A percentile compares a stretch with the other conserved stretches of the same genome.
Evolutionary conservation across 2,797 vertebrate genomes (phyloP).

Genomic region (Vireo griseus): DNA sequence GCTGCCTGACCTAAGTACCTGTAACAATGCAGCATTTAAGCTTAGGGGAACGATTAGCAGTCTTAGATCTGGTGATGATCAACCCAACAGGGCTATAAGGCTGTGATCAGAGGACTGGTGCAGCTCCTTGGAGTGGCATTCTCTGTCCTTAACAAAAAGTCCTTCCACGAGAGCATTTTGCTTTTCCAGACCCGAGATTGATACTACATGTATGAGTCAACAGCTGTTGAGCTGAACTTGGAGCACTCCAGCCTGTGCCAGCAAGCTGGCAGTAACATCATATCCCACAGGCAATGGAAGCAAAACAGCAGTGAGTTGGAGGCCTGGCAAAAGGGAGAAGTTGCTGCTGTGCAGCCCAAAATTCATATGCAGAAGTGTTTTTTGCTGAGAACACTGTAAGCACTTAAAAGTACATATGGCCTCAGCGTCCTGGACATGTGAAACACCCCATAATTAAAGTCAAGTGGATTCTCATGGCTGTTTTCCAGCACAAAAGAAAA

Average conservation of each 20-base stretch:
- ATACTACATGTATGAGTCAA: background rate
- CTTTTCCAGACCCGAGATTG: background rate
- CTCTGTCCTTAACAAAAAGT: background rate
- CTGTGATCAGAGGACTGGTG: background rate
- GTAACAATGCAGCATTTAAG: background rate
- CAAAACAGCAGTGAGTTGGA: background rate
- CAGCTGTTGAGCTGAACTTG: background rate
- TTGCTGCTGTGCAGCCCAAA: background rate
- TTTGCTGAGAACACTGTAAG: background rate
- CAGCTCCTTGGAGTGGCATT: background rate
- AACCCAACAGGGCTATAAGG: accelerated
- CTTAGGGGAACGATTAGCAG: background rate
- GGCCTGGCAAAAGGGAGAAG: background rate
- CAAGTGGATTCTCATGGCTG: background rate
- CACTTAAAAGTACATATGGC: background rate
- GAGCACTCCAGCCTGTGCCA: background rate
- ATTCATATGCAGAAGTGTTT: background rate
- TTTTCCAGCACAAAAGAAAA: background rate
- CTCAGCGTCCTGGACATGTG: background rate
- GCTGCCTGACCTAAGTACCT: background rate
- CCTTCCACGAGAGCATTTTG: background rate
- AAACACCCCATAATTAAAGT: background rate
- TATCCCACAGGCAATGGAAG: background rate
- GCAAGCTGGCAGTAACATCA: background rate
- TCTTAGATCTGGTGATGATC: background rate